These are phyloP conservation scores for Porites cylindrica DNA, from an alignment of 92 coral and sea anemone species.

Conservation along the genomic window DNA sequence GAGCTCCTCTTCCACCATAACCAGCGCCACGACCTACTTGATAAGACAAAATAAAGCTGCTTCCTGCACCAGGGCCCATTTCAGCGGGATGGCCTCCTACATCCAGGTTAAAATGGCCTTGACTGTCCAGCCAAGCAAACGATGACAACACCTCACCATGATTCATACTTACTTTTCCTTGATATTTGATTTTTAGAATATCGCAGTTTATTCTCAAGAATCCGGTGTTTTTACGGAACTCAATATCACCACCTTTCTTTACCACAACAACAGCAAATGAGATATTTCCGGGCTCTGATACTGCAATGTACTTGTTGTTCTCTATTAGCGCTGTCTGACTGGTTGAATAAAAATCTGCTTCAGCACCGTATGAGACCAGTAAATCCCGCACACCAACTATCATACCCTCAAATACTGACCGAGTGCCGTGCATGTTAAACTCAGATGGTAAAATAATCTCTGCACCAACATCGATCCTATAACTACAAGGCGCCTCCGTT, in stretches of 20 bases:
- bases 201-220: constrained; percentile 83
- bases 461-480: constrained; percentile 85
- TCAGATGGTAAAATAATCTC: constrained; percentile 94
- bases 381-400: constrained; percentile 91
- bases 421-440: constrained; percentile 96
- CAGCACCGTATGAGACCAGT: constrained; percentile 82
- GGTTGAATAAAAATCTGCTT: constrained; percentile 86
- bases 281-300: constrained; percentile 93
- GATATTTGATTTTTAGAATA: constrained; percentile 81
- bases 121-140: constrained; percentile 95
- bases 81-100: constrained; percentile 79
- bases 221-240: constrained; percentile 83
- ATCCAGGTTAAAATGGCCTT: constrained; percentile 86
- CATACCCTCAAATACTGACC: constrained; percentile 86
- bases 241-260: constrained; percentile 86
- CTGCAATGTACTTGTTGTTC: constrained; percentile 76
- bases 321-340: constrained; percentile 91
- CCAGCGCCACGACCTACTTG: constrained; percentile 91
- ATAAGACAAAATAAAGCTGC: constrained; percentile 20
- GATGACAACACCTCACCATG: constrained; percentile 96
- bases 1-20: constrained; percentile 96
- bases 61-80: constrained; percentile 88
- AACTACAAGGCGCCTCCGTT: constrained; percentile 99
- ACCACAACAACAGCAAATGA: constrained; percentile 90
- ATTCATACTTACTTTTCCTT: constrained; percentile 83